Percentiles rank a stretch among this genome's conserved stretches.
Conservation (phyloP, 2,888 invertebrate genomes). For the Xiphydria camelus region DNA sequence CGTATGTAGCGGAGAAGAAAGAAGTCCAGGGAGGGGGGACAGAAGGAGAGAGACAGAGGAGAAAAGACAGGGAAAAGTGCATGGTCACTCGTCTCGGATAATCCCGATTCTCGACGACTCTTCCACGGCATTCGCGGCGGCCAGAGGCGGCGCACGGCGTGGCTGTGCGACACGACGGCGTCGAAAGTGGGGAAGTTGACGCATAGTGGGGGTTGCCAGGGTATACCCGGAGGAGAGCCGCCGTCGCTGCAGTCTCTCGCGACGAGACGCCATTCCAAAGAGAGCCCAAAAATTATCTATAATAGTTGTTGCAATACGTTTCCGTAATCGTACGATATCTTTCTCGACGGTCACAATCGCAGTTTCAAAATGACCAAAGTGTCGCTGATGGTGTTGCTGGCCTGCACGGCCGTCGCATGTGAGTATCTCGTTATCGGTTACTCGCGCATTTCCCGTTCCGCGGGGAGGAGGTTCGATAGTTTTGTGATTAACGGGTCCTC, state of each 20-base stretch:
- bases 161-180: conserved; percentile 10
- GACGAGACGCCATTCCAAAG: conserved; percentile 45
- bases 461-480: no score
- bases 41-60: conserved; percentile 2
- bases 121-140: not conserved
- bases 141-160: not conserved
- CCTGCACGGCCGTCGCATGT: conserved; percentile 38
- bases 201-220: conserved; percentile 47
- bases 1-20: conserved; percentile 7
- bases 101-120: conserved; percentile 21
- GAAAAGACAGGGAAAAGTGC: conserved; percentile 17
- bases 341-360: no score
- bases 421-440: conserved; percentile 28
- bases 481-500: no score
- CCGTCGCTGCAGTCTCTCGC: conserved; percentile 48
- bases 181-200: conserved; percentile 52
- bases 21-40: conserved; percentile 2
- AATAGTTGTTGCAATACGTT: no score
- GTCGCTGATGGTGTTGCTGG: conserved; percentile 34
- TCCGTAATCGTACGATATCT: no score
- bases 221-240: conserved; percentile 50
- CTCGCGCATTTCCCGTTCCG: no score
- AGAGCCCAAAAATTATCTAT: conserved; percentile 35
- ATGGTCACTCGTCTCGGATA: conserved; percentile 33
- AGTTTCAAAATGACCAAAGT: conserved; percentile 34